Percentiles rank a stretch among this genome's conserved stretches.
phyloP scores from a whole-genome alignment of 2,113 vertebrate species.

The Polyodon spathula region DNA sequence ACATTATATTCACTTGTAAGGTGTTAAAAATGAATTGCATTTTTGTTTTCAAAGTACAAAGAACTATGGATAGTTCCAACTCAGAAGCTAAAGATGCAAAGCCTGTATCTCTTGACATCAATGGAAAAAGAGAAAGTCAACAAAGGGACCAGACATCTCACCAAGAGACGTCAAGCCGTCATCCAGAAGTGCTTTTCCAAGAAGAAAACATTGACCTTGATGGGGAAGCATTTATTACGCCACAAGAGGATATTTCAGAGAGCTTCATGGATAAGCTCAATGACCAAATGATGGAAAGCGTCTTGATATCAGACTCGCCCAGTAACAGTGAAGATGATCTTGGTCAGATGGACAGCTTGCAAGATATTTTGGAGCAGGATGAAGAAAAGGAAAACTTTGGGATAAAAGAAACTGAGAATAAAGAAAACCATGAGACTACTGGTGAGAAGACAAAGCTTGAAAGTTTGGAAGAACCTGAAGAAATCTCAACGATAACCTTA shows the following conservation, averaged over 20 bases:
- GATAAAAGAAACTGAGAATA: constrained; percentile 5
- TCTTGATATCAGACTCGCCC: constrained; percentile 92
- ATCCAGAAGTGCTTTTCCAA: constrained; percentile 52
- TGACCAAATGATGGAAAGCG: constrained; percentile 97
- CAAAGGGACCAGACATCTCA: background rate
- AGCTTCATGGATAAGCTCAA: constrained; percentile 75
- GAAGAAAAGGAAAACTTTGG: constrained; percentile 32
- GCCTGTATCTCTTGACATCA: constrained; percentile 49
- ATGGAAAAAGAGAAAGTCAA: constrained; percentile 16
- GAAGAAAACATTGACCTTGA: constrained; percentile 86
- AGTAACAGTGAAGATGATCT: constrained; percentile 86
- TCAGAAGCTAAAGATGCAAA: constrained; percentile 43
- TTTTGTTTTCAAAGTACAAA: constrained; percentile 18
- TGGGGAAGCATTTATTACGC: constrained; percentile 65
- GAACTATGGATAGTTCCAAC: constrained; percentile 57
- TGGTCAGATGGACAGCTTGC: constrained; percentile 70
- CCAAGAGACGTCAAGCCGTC: constrained; percentile 15
- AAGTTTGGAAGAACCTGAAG: constrained; percentile 40
- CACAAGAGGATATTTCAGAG: constrained; percentile 71
- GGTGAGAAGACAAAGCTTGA: constrained; percentile 31
- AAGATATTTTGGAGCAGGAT: constrained; percentile 50
- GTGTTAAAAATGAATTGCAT: background rate
- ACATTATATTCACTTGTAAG: background rate
- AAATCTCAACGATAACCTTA: constrained; percentile 24
- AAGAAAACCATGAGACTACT: constrained; percentile 24